Evolutionary conservation across 92 coral and sea anemone genomes (phyloP).

Genomic region (Meandrina meandrites): DNA sequence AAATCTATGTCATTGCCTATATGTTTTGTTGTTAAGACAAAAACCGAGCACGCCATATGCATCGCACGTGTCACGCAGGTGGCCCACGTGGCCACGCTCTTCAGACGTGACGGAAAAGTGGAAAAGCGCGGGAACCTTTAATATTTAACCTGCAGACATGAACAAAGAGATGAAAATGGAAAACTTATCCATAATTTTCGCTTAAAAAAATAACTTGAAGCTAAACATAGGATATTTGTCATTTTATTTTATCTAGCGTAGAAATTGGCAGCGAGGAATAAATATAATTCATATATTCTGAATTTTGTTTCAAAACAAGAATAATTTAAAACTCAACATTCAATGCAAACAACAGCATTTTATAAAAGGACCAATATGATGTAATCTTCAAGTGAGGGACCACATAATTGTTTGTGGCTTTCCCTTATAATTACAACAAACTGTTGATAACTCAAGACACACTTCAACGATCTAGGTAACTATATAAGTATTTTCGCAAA

Average conservation of each 20-base stretch:
- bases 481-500: background rate
- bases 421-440: background rate
- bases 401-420: background rate
- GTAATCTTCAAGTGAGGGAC: background rate
- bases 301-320: background rate
- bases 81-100: slow-evolving; percentile 26
- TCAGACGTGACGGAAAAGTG: background rate
- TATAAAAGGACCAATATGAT: background rate
- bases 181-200: background rate
- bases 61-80: slow-evolving; percentile 32
- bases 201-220: background rate
- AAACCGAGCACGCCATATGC: slow-evolving; percentile 33
- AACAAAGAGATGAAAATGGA: background rate
- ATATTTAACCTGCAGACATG: background rate
- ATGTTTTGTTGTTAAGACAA: slow-evolving; percentile 7
- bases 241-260: background rate
- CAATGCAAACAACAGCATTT: background rate
- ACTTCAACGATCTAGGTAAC: background rate
- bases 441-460: background rate
- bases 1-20: background rate
- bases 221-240: background rate
- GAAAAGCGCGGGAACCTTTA: slow-evolving; percentile 12
- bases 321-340: background rate
- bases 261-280: background rate
- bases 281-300: background rate